Conservation (phyloP, 2,797 vertebrate genomes). For the Cuniculus paca region DNA sequence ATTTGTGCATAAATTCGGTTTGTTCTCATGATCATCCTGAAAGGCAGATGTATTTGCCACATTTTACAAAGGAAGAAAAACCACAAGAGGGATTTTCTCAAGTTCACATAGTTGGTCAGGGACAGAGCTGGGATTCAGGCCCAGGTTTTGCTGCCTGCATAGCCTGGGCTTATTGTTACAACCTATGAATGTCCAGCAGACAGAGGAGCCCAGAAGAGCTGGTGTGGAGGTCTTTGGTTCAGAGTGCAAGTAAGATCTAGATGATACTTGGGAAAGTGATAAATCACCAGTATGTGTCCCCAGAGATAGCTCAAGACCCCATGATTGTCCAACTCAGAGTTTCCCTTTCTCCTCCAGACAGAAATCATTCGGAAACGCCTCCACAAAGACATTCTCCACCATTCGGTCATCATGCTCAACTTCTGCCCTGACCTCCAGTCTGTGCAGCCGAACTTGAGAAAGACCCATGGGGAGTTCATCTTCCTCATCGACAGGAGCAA, state of each 20-base stretch:
- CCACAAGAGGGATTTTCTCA: not conserved
- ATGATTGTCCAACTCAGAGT: not conserved
- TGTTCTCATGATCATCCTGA: not conserved
- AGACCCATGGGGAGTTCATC: constrained; percentile 95
- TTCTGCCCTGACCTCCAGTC: constrained; percentile 95
- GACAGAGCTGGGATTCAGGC: not conserved
- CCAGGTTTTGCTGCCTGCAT: not conserved
- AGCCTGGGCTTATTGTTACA: not conserved
- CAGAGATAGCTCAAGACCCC: not conserved
- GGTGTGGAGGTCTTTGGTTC: accelerated
- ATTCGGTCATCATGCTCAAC: constrained; percentile 97
- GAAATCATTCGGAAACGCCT: constrained; percentile 96
- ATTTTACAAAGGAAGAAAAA: not conserved
- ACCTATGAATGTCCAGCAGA: not conserved
- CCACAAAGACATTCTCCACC: constrained; percentile 97
- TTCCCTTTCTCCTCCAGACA: constrained; percentile 86
- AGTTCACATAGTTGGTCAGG: not conserved
- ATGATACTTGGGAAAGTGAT: not conserved
- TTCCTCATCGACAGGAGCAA: constrained; percentile 96
- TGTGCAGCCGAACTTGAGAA: constrained; percentile 90
- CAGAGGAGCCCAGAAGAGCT: not conserved
- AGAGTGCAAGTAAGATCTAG: not conserved
- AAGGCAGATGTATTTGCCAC: not conserved
- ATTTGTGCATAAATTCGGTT: not conserved
- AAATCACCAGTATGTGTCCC: not conserved